phyloP scores from a whole-genome alignment of 1,140 invertebrate genomes.

The Triops cancriformis region DNA sequence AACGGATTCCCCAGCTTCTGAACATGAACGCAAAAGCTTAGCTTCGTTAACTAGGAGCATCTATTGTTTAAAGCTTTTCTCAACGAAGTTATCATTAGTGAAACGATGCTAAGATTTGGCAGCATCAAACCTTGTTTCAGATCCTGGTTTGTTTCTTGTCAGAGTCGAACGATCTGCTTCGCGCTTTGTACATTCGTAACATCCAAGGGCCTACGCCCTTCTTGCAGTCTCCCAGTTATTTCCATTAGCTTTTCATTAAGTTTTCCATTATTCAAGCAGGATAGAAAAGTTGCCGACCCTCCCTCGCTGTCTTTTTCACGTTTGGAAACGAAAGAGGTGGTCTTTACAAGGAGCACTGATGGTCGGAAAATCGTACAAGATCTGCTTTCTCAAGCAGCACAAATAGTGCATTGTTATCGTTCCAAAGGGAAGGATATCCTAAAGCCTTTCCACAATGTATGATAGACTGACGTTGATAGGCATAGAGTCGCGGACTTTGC shows the following conservation, averaged over 20 bases:
- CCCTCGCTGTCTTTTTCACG: no score
- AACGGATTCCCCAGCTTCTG: background rate
- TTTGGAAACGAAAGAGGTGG: background rate
- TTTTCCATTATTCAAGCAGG: no score
- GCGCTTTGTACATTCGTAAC: background rate
- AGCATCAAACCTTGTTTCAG: background rate
- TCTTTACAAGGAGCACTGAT: background rate
- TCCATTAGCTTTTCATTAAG: no score
- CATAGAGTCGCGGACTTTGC: background rate
- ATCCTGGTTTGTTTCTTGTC: background rate
- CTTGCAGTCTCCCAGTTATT: no score
- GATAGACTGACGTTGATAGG: conserved; percentile 9
- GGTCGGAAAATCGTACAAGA: background rate
- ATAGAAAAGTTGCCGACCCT: no score
- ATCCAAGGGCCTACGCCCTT: no score
- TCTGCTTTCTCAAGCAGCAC: background rate
- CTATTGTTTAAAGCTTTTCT: background rate
- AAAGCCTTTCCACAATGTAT: background rate
- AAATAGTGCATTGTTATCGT: background rate
- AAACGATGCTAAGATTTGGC: background rate
- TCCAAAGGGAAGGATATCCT: background rate
- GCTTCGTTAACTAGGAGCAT: background rate
- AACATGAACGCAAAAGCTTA: background rate
- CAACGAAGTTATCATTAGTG: conserved; percentile 1
- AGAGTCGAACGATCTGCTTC: background rate